These are phyloP conservation scores for Kuschelorhynchus macadamiae DNA, from an alignment of 2,888 invertebrate genomes.

Conservation along the genomic window DNA sequence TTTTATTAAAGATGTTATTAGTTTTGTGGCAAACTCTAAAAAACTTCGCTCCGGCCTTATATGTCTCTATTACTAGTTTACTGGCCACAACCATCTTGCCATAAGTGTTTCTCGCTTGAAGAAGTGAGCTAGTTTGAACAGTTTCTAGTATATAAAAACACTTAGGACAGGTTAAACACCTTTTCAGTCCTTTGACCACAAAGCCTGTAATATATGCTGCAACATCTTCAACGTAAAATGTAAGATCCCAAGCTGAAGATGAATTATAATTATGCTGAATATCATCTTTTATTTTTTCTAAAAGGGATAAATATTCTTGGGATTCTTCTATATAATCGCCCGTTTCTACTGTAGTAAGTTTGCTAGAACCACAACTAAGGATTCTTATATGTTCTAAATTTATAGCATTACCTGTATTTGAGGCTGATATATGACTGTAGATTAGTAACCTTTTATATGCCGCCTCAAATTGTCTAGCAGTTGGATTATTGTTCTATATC, in stretches of 20 bases:
- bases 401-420: neutral
- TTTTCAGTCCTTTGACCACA: slow-evolving; percentile 9
- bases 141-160: neutral
- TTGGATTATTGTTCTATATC: too few relatives aligned
- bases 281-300: neutral
- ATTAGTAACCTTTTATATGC: slow-evolving; percentile 22
- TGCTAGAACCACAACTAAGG: too few relatives aligned
- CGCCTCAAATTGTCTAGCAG: slow-evolving; percentile 25
- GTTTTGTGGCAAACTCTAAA: slow-evolving; percentile 3
- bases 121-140: neutral
- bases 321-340: neutral
- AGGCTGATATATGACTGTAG: neutral
- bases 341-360: too few relatives aligned
- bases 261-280: slow-evolving; percentile 2
- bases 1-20: slow-evolving; percentile 7
- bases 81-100: neutral
- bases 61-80: neutral
- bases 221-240: slow-evolving; percentile 11
- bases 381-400: neutral
- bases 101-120: slow-evolving; percentile 4
- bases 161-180: neutral
- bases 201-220: slow-evolving; percentile 18
- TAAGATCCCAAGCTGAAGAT: slow-evolving; percentile 20
- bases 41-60: neutral
- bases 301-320: neutral